Evolutionary conservation across 1,140 invertebrate species (phyloP).

Genomic region (Penaeus chinensis): DNA sequence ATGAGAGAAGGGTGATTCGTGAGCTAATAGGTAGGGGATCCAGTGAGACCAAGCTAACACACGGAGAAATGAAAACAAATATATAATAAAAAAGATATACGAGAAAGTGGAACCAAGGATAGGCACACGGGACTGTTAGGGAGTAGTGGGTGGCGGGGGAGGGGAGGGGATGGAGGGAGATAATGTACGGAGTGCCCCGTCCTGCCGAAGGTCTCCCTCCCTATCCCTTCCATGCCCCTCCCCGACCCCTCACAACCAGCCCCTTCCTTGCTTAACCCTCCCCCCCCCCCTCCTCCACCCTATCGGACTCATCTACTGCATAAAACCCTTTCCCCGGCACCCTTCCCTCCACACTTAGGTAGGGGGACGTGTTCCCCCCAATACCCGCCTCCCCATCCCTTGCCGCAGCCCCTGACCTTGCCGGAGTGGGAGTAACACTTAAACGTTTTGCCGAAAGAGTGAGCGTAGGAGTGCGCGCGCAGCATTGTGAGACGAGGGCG

Average conservation of each 20-base stretch:
- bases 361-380: no score
- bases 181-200: conserved; percentile 12
- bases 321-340: no score
- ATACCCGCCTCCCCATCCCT: no score
- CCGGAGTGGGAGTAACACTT: no score
- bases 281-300: not conserved
- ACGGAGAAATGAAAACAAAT: not conserved
- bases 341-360: no score
- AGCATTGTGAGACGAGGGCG: conserved; percentile 1
- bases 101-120: not conserved
- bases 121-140: no score
- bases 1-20: not conserved
- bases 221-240: not conserved
- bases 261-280: not conserved
- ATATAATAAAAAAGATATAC: not conserved
- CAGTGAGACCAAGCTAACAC: no score
- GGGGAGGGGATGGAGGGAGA: not conserved
- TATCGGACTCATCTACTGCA: no score
- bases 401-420: no score
- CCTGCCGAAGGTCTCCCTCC: not conserved
- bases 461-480: not conserved
- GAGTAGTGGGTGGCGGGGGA: not conserved
- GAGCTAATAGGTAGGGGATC: not conserved
- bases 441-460: no score
- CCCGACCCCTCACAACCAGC: no score